Base-by-base conservation (phyloP, 1,140 invertebrate species). In the Hestina assimilis region DNA sequence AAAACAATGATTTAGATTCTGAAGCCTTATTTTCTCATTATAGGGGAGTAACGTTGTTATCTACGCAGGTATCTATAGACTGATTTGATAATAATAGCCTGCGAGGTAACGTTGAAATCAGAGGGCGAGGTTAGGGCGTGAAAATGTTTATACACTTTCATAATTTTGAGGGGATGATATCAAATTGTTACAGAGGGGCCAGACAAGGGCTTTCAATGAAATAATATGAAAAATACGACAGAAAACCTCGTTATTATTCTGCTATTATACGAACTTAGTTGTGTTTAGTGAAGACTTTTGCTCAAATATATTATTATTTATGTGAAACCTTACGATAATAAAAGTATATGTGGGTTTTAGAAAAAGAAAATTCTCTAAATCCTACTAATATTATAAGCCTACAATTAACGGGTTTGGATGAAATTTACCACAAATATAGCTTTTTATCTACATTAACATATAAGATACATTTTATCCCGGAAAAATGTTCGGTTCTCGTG, bases 61-160 rank as follows among this genome's bases (percentile, higher is more conserved):
- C 75, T 69, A 77, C 47, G 41, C 75, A 85, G 75, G 76, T 86
- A 85, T 86, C 79, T 80, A 81, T 78, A 74, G 68, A 66, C 79
- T 86, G 81, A 88, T 88, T 88, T 86, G 83, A 88, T 88, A 86
- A 87, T 86, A 87, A 88, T 86, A 88, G 81, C 62, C 77, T 79
- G 58, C 63, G 74, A 68, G 78, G 72, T 79, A 80, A 75, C 66
- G 72, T 75, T 71, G 75, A 74, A 76, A 82, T 74, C 68, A 74
- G 56, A 70, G 76, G 76, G 71, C 24, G 52, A 46, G 26, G 42
- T 28, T 59, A 59, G 81, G 85, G 83, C 75, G 83, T 85, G 80
- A 85, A 81, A 87, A 85, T 88, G 79, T 88, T 88, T 86, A 86
- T 86, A 88, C 83, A 83, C 80, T 84, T 83, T 86, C 79, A 88